Evolutionary conservation across 2,797 vertebrate species (phyloP).

Genomic region (Parambassis ranga): DNA sequence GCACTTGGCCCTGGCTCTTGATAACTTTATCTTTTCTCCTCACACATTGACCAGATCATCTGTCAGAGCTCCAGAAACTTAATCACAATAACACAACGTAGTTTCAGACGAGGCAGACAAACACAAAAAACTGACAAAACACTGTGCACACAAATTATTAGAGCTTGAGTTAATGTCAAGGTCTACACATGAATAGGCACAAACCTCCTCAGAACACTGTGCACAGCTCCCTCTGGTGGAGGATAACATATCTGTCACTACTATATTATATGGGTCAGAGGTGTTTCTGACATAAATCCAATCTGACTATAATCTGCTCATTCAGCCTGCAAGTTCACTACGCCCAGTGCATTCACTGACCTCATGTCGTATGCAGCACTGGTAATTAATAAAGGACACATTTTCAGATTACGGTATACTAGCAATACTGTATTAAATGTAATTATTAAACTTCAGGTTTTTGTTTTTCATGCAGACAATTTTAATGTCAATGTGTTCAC

Average conservation of each 20-base stretch:
- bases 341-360: no score
- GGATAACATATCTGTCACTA: neutral
- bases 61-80: slow-evolving; percentile 53
- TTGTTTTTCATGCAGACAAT: no score
- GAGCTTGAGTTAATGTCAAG: no score
- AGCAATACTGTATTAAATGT: no score
- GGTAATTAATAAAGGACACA: no score
- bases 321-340: neutral
- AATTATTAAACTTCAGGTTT: no score
- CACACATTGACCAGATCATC: slow-evolving; percentile 52
- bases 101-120: no score
- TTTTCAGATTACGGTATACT: no score
- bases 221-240: slow-evolving; percentile 41
- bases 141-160: no score
- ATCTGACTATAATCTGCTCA: slow-evolving; percentile 2
- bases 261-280: slow-evolving; percentile 17
- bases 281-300: slow-evolving; percentile 16
- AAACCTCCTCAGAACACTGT: neutral
- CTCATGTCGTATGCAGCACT: no score
- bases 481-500: no score
- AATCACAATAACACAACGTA: slow-evolving; percentile 32
- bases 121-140: no score
- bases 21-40: slow-evolving; percentile 43
- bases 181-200: neutral
- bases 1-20: neutral